Conservation (phyloP, 2,888 invertebrate genomes). For the Ditula angustiorana region DNA sequence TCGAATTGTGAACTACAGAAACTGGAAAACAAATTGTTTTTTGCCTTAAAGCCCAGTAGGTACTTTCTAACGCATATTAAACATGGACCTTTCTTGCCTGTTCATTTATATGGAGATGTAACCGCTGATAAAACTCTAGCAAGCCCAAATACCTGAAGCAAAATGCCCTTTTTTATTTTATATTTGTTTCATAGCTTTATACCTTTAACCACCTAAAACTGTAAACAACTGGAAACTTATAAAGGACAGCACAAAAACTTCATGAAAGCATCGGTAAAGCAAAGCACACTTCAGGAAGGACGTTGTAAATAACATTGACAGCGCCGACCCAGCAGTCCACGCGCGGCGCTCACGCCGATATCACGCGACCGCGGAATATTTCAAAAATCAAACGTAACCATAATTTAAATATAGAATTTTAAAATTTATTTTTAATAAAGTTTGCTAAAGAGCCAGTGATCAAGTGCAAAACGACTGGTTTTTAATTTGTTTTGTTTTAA, state of each 20-base stretch:
- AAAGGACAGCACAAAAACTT: not conserved
- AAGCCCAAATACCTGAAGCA: too few species aligned
- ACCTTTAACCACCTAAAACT: not conserved
- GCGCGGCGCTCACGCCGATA: conserved; percentile 62
- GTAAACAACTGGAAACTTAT: not conserved
- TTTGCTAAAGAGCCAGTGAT: conserved; percentile 34
- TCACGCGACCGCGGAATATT: conserved; percentile 51
- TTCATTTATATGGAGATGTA: too few species aligned
- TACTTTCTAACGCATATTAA: too few species aligned
- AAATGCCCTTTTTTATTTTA: too few species aligned
- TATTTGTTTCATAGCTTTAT: not conserved
- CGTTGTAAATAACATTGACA: conserved; percentile 36
- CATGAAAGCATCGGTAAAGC: conserved; percentile 2
- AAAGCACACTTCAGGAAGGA: conserved; percentile 28
- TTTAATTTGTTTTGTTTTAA: conserved; percentile 2
- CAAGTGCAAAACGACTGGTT: conserved; percentile 26
- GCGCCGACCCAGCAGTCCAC: conserved; percentile 53
- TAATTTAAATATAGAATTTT: conserved; percentile 23
- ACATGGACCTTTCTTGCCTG: too few species aligned
- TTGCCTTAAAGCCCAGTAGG: too few species aligned
- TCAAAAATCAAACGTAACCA: conserved; percentile 29
- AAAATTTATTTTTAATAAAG: conserved; percentile 22
- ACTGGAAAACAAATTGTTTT: too few species aligned
- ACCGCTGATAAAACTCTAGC: too few species aligned
- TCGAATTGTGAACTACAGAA: too few species aligned